Evolutionary conservation across 2,797 vertebrate genomes (phyloP).

Genomic region (Neopelma chrysocephalum): DNA sequence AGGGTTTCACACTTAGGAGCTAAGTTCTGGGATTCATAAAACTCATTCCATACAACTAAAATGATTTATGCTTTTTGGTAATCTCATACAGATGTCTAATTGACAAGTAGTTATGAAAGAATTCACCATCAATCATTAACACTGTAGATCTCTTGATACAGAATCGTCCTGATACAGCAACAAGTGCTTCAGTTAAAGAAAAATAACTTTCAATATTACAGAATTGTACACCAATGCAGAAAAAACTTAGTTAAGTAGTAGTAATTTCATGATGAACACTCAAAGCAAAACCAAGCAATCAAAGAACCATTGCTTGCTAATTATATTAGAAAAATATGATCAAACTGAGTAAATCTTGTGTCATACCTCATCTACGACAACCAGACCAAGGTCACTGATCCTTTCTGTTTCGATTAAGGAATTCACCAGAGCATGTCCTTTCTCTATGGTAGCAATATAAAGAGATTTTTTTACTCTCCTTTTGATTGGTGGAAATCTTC

Average conservation of each 20-base stretch:
- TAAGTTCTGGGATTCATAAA: neutral
- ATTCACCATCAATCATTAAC: neutral
- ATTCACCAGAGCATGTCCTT: constrained; percentile 91
- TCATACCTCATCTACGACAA: constrained; percentile 95
- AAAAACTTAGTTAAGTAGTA: neutral
- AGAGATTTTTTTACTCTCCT: constrained; percentile 82
- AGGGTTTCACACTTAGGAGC: neutral
- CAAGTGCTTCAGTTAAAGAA: neutral
- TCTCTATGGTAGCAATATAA: constrained; percentile 94
- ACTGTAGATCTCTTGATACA: rapidly evolving
- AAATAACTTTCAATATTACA: neutral
- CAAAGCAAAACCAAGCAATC: neutral
- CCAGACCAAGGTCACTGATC: constrained; percentile 83
- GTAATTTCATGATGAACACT: neutral
- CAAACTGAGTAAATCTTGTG: neutral
- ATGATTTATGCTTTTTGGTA: neutral
- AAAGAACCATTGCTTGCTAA: neutral
- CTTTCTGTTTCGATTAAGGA: constrained; percentile 87
- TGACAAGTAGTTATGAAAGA: neutral
- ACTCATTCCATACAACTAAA: neutral
- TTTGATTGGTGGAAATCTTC: constrained; percentile 90
- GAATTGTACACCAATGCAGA: neutral
- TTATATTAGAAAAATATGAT: neutral
- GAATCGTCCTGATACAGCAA: neutral
- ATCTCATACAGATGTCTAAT: neutral